Evolutionary conservation across 2,797 vertebrate genomes (phyloP).

Genomic region (Chelonia mydas): DNA sequence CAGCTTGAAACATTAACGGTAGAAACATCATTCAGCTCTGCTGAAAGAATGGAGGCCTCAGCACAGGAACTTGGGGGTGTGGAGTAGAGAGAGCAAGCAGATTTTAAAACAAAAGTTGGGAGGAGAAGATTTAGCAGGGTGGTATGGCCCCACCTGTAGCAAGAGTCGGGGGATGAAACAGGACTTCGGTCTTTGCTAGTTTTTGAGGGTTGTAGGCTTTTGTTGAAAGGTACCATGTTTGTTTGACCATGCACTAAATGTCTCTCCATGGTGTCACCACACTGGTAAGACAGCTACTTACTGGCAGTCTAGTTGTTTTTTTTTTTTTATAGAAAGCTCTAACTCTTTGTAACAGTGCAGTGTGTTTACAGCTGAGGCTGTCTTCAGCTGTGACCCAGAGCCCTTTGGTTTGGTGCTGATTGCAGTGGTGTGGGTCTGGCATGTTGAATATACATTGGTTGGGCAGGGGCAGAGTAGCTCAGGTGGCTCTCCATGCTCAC

Average conservation of each 20-base stretch:
- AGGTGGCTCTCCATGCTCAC: background rate
- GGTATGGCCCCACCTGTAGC: background rate
- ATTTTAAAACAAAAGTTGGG: accelerated
- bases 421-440: background rate
- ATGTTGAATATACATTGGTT: background rate
- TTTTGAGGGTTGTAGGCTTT: background rate
- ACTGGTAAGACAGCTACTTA: background rate
- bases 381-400: background rate
- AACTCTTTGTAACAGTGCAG: background rate
- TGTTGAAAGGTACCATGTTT: accelerated
- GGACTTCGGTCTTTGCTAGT: accelerated
- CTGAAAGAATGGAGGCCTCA: accelerated
- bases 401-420: background rate
- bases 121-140: background rate
- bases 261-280: background rate
- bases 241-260: background rate
- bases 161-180: accelerated
- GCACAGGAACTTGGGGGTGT: background rate
- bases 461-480: background rate
- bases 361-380: background rate
- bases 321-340: background rate
- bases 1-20: background rate
- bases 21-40: accelerated
- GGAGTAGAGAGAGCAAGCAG: background rate
- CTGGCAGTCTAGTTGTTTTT: background rate